These are phyloP conservation scores for Microcebus griseorufus DNA, from an alignment of 2,113 vertebrate genomes.

Conservation along the genomic window DNA sequence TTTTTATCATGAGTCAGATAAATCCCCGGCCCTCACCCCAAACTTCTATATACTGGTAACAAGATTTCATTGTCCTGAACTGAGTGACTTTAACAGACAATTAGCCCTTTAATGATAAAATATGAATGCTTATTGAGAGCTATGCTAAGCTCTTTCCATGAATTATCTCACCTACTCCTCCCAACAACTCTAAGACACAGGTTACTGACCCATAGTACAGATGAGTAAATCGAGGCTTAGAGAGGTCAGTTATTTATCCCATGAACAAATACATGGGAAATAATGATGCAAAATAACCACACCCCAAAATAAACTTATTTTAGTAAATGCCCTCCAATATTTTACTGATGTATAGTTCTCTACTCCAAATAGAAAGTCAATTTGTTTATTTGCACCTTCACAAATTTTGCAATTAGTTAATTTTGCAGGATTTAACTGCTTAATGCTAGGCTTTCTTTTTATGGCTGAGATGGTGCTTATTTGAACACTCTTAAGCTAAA, in stretches of 20 bases:
- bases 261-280: background rate
- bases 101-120: background rate
- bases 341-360: background rate
- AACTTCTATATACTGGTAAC: background rate
- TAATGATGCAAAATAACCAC: background rate
- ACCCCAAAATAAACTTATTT: background rate
- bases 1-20: background rate
- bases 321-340: background rate
- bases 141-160: background rate
- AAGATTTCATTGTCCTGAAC: background rate
- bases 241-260: background rate
- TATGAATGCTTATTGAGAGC: background rate
- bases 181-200: background rate
- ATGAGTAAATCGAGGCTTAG: background rate
- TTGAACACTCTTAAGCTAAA: slow-evolving; percentile 7
- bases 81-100: background rate
- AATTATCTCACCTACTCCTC: background rate
- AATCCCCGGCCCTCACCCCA: background rate
- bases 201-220: background rate
- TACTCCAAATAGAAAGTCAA: background rate
- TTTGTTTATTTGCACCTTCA: background rate
- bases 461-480: background rate
- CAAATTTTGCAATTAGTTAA: background rate
- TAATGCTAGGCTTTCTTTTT: background rate
- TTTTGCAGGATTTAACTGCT: background rate